These are phyloP conservation scores for Botia kubotai DNA, from an alignment of 2,797 vertebrate species.

Conservation along the genomic window DNA sequence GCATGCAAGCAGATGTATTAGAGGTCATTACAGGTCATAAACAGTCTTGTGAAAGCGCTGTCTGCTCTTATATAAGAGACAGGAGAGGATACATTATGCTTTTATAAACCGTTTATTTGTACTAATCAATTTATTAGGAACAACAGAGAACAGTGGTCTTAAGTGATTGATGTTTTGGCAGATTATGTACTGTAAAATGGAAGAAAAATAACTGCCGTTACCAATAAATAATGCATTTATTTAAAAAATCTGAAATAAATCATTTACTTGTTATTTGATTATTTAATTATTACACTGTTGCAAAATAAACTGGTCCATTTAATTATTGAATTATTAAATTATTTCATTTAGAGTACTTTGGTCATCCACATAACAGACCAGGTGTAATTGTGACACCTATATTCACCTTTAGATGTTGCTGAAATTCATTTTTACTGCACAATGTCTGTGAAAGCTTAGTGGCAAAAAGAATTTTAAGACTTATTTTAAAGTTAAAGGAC, in stretches of 20 bases:
- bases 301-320: no score
- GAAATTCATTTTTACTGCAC: not conserved
- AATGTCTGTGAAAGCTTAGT: not conserved
- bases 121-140: not conserved
- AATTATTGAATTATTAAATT: no score
- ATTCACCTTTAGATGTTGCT: not conserved
- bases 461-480: not conserved
- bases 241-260: no score
- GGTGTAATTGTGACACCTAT: not conserved
- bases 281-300: no score
- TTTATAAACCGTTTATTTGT: not conserved
- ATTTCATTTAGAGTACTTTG: no score
- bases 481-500: not conserved
- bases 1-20: slow-evolving; percentile 37
- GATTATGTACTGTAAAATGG: no score
- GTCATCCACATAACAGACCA: no score
- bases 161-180: no score
- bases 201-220: no score
- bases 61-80: not conserved
- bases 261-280: no score
- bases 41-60: not conserved
- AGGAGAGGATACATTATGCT: not conserved
- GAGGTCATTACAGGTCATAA: slow-evolving; percentile 22
- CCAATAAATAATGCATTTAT: no score
- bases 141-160: not conserved